phyloP scores from a whole-genome alignment of 1,140 invertebrate genomes.

The fruit fly (Drosophila melanogaster) region Release_6_plus_ISO1_MT NC_004354.4:5533501-5534000 shows the following conservation, averaged over 20 bases:
- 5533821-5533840: slow-evolving; percentile 82
- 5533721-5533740: slow-evolving; percentile 79
- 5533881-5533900: slow-evolving; percentile 35
- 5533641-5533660: slow-evolving; percentile 20
- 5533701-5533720: slow-evolving; percentile 80
- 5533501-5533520: slow-evolving; percentile 82
- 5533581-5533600: slow-evolving; percentile 76
- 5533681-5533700: slow-evolving; percentile 46
- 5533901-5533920: neutral
- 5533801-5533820: slow-evolving; percentile 14
- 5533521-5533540: slow-evolving; percentile 81
- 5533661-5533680: slow-evolving; percentile 14
- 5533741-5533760: slow-evolving; percentile 44
- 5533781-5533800: slow-evolving; percentile 26
- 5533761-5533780: slow-evolving; percentile 18
- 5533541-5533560: slow-evolving; percentile 63
- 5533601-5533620: slow-evolving; percentile 31
- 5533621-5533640: slow-evolving; percentile 35
- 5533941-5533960: slow-evolving; percentile 7
- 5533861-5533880: slow-evolving; percentile 60
- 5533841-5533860: slow-evolving; percentile 82
- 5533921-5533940: slow-evolving; percentile 12
- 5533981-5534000: slow-evolving; percentile 37
- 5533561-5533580: slow-evolving; percentile 58
- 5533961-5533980: slow-evolving; percentile 56